Evolutionary conservation across 2,888 invertebrate genomes (phyloP), one percentile per base, ranked within the genome.

Genomic region (Dolichomitus sp.): DNA sequence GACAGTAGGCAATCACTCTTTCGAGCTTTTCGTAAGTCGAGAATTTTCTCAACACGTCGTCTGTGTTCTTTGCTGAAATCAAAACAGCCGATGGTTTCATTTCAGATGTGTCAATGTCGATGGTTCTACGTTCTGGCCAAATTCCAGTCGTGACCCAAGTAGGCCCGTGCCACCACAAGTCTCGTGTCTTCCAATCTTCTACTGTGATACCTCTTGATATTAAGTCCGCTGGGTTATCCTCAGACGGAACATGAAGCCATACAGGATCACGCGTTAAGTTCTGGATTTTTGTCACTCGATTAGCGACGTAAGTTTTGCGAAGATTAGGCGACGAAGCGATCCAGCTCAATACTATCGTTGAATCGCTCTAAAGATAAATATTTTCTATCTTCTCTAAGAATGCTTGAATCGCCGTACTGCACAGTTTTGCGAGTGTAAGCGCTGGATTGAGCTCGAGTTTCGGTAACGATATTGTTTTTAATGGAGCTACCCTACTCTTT

Each of bases 311-410:
- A 14, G 74, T 79, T 42, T 85, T 81, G 2, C 77, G 33, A 12
- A 83, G 73, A 40, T 81, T 70, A 17, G 79, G 27, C 11, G 61
- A 50, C 11, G 80, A 74, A 12, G 54, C n/a, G 11, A 87, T 74
- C 85, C 85, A 87, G 37, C 77, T 66, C 7, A 86, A 33, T 1
- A 82, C 84, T 14, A 87, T 82, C 7, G 84, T 86, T 9, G 82
- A 66, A 27, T 86, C 87, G 33, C 78, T 80, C 83, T 81, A 87
- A 5, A 87, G 73, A 33, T 65, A 45, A 14, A 65, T 40, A 6
- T 37, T 75, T 1, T 45, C 42, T 17, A 83, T 57, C 54, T 75
- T 69, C 11, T 63, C 37, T 5, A 48, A 73, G 17, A 59, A 72
- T 54, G 76, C 48, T 23, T 40, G 14, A 11, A 9, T 17, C 0